Evolutionary conservation across 2,797 vertebrate species (phyloP).

Genomic region (Paguma larvata): DNA sequence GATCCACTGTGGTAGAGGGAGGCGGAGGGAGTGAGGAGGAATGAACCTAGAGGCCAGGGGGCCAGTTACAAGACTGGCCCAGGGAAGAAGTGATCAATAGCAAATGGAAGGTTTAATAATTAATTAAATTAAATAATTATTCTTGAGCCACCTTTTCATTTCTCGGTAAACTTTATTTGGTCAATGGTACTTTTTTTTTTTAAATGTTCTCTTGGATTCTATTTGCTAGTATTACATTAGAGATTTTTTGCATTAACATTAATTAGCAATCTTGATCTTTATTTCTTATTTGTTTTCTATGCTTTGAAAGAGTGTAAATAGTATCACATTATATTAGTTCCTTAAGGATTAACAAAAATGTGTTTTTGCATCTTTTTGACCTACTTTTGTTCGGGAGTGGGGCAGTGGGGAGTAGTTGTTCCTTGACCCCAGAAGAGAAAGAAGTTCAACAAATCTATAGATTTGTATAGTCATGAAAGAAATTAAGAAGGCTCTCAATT

Average conservation of each 20-base stretch:
- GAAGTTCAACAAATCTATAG: background rate
- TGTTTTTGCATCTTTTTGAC: background rate
- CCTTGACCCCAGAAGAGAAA: constrained; percentile 24
- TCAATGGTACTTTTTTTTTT: background rate
- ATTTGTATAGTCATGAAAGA: background rate
- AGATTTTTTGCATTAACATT: constrained; percentile 25
- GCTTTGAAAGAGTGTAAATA: background rate
- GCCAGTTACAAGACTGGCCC: background rate
- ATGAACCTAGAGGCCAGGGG: background rate
- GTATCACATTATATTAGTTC: background rate
- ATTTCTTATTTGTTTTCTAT: constrained; percentile 13
- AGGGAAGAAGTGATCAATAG: background rate
- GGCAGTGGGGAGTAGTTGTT: background rate
- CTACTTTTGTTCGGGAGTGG: background rate
- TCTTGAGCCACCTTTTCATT: background rate
- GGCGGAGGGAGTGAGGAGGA: background rate
- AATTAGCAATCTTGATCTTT: constrained; percentile 33
- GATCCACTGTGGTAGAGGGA: background rate
- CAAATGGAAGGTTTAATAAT: background rate
- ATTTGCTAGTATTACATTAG: background rate
- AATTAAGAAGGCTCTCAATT: constrained; percentile 46
- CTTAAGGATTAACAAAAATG: constrained; percentile 34
- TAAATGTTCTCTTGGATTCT: background rate
- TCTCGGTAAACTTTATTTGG: background rate
- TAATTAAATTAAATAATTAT: background rate